A percentile compares a stretch with the other conserved stretches of the same genome.
These are phyloP conservation scores for Celastrina argiolus DNA, from an alignment of 2,888 invertebrate genomes.

Conservation along the genomic window DNA sequence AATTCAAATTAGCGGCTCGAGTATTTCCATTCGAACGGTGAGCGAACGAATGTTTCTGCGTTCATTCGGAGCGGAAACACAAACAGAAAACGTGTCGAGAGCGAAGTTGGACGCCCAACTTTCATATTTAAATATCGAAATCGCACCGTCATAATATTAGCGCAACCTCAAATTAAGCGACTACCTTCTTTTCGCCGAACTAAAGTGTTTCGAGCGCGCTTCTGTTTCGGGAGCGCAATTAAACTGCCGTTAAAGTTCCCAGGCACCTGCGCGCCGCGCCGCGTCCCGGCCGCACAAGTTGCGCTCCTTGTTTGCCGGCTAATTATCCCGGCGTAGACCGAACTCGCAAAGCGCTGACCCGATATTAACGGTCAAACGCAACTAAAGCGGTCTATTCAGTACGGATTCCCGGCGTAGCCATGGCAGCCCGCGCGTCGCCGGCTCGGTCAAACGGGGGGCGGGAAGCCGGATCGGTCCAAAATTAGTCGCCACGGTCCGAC, in stretches of 20 bases:
- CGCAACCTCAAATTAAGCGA: slow-evolving; percentile 44
- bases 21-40: neutral
- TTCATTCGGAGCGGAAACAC: neutral
- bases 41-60: neutral
- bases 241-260: slow-evolving; percentile 77
- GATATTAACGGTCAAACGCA: slow-evolving; percentile 65
- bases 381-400: slow-evolving; percentile 59
- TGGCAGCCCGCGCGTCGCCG: slow-evolving; percentile 64
- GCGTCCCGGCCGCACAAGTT: slow-evolving; percentile 72
- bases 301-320: slow-evolving; percentile 73
- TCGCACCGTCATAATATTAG: slow-evolving; percentile 19
- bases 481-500: slow-evolving; percentile 64
- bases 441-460: slow-evolving; percentile 70
- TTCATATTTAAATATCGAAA: slow-evolving; percentile 21
- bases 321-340: slow-evolving; percentile 69
- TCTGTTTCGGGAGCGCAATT: slow-evolving; percentile 74
- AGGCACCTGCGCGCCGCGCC: slow-evolving; percentile 72
- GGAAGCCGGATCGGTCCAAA: slow-evolving; percentile 75
- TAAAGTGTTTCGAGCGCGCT: slow-evolving; percentile 70
- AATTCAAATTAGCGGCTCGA: neutral
- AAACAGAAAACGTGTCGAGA: slow-evolving; percentile 13
- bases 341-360: slow-evolving; percentile 68
- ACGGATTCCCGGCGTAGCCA: slow-evolving; percentile 63
- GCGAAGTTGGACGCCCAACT: neutral
- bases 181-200: slow-evolving; percentile 68